phyloP scores from a whole-genome alignment of 2,113 vertebrate genomes.

The Strix uralensis region DNA sequence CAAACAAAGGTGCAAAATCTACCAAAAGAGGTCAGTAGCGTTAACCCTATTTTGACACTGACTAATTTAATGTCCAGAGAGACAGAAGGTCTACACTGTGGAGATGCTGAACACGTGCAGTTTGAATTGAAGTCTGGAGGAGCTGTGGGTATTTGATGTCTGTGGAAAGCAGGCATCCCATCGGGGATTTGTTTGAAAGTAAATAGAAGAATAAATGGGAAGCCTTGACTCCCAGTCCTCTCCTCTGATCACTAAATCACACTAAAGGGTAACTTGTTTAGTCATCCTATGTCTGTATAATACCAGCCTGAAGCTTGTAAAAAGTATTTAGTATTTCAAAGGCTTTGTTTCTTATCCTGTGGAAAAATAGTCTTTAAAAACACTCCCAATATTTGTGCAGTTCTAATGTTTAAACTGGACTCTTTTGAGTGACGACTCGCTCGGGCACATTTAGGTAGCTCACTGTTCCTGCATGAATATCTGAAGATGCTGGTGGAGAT shows the following conservation, averaged over 20 bases:
- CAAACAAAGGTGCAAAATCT: neutral
- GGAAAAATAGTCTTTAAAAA: neutral
- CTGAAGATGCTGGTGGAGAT: neutral
- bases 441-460: neutral
- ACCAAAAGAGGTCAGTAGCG: neutral
- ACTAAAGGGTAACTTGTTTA: neutral
- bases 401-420: neutral
- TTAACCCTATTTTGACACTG: neutral
- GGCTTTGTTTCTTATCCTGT: neutral
- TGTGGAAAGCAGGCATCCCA: neutral
- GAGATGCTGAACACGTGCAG: neutral
- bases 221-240: neutral
- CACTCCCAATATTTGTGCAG: neutral
- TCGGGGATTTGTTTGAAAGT: neutral
- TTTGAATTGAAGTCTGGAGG: neutral
- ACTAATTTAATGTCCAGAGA: neutral
- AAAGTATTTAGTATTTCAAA: neutral
- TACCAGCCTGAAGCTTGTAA: neutral
- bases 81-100: neutral
- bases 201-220: constrained; percentile 11
- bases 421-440: accelerated
- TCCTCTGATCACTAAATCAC: neutral
- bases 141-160: neutral
- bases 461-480: neutral
- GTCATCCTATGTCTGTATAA: neutral